Base-by-base conservation (phyloP, 2,797 vertebrate species). In the Alosa sapidissima region DNA sequence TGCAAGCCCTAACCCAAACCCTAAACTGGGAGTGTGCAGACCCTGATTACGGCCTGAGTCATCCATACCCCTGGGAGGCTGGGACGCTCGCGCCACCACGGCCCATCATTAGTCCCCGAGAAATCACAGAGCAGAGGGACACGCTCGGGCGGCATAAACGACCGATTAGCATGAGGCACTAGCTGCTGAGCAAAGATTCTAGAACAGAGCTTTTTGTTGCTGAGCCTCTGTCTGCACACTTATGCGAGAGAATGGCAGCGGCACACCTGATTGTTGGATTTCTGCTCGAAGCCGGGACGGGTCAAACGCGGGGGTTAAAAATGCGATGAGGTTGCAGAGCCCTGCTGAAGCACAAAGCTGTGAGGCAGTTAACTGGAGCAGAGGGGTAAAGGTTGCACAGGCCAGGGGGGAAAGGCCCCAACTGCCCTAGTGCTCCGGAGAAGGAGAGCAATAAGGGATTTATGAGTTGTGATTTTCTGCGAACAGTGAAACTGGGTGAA, bases 111-210 rank as follows among this genome's bases (percentile, higher is more conserved):
- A 86, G 36, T 24, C 60, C 19, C 33, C 14, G 54, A 83, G 10
- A 87, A 87, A 87, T 87, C 81, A 85, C 85, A 88, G 82, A 52
- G 81, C 84, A 83, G 78, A 81, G 47, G 24, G 72, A 75, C 81
- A 19, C 81, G 47, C 49, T 81, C 78, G 75, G 81, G 68, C 52
- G 47, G 72, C 82, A 1, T 2, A 87, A 87, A 86, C 82, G 81
- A 85, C 81, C 58, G 81, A 47, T 85, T 81, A 62, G 84, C 72
- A 16, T n/a, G 54, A 88, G 85, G 83, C 68, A 52, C 84, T 82
- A 87, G 11, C 62, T 33, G 84, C 84, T 84, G 85, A 81, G 51
- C 16, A 3, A 21, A 33, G 28, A 28, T 28, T n/a, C n/a, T n/a
- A n/a, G n/a, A n/a, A n/a, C n/a, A n/a, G n/a, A n/a, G n/a, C n/a